These are phyloP conservation scores for Halcyon chelicuti DNA, from an alignment of 2,797 vertebrate genomes.

Conservation along the genomic window DNA sequence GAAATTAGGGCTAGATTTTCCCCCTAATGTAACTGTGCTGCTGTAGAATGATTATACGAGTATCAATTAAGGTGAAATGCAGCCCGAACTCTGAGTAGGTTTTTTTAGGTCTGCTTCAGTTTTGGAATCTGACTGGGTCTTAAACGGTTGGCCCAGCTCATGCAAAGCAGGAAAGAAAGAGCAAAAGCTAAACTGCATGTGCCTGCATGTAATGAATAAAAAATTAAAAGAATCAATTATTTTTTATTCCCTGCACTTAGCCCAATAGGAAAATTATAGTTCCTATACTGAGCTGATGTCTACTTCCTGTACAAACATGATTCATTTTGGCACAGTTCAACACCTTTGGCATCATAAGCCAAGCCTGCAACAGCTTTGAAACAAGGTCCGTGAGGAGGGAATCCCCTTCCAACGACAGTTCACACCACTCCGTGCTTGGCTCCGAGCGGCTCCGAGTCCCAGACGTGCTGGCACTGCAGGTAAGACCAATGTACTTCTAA, in stretches of 20 bases:
- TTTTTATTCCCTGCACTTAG: background rate
- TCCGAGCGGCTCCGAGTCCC: background rate
- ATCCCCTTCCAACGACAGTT: background rate
- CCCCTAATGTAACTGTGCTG: background rate
- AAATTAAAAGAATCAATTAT: background rate
- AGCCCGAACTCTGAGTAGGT: fast-evolving
- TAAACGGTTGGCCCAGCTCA: background rate
- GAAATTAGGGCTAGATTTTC: background rate
- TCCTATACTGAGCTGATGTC: background rate
- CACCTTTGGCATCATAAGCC: background rate
- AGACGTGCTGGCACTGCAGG: background rate
- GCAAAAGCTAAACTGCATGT: background rate
- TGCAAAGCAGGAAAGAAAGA: background rate
- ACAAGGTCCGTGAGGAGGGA: background rate
- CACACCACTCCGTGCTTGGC: background rate
- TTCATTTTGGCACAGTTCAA: background rate
- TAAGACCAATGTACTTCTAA: background rate
- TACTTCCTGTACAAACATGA: background rate
- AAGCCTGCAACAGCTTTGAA: background rate
- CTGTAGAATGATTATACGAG: background rate
- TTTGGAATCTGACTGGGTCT: background rate
- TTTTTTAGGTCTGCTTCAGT: background rate
- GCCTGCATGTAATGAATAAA: background rate
- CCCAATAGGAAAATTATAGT: background rate
- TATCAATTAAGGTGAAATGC: background rate